Evolutionary conservation across 2,888 invertebrate genomes (phyloP), one percentile per base, ranked within the genome.

Genomic region (Nomada goodeniana): DNA sequence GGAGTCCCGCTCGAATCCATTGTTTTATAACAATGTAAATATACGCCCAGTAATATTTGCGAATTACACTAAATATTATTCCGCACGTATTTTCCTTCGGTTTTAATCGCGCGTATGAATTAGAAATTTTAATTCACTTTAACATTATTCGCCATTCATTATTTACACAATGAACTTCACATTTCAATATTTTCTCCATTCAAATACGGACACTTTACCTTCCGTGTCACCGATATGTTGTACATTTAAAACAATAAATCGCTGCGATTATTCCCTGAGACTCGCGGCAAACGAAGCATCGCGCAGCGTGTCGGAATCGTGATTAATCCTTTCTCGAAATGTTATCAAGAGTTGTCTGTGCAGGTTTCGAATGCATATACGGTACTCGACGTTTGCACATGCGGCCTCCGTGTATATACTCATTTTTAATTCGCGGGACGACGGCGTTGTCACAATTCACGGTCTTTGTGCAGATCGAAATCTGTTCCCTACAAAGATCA

Each of bases 301-400:
- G 23, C 57, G 50, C 26, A 29, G 63, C 29, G 53, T 26, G 52
- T 23, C 69, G 63, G 50, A 61, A 63, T 68, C 67, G 68, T 63
- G 74, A 75, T 83, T 83, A 83, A 83, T 83, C 78, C 73, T 78
- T 70, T 63, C 77, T 64, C 36, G 63, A 83, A 77, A 83, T 74
- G 78, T 83, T 83, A 83, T 83, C 83, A 70, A 68, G 59, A 64
- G 63, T 80, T 80, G 82, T 82, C 77, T 78, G 71, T 83, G 77
- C 83, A 74, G 77, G 73, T 71, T 82, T 78, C 74, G 74, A 83
- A 71, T 83, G 78, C 60, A 67, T 59, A 57, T 74, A 71, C 73
- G 44, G 64, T 71, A 76, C 63, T 73, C 44, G 59, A 64, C 52
- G 52, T 68, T 57, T 69, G 20, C 23, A 52, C 23, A 68, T 23